phyloP scores from a whole-genome alignment of 2,888 invertebrate genomes.

The Argynnis bischoffii region DNA sequence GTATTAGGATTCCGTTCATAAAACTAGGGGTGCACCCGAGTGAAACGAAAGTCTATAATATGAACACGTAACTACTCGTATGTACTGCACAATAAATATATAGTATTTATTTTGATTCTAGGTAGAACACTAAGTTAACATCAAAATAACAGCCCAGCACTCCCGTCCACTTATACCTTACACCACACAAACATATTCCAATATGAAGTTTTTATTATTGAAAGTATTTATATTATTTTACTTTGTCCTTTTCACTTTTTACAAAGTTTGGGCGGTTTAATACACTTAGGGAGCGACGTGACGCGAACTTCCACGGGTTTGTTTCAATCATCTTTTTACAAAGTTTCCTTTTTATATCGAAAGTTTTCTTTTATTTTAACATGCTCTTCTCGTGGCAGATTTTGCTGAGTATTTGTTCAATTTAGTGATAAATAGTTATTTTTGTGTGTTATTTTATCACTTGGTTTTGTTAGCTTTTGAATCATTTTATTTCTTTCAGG shows the following conservation, averaged over 20 bases:
- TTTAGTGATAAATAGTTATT: background rate
- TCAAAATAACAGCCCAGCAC: background rate
- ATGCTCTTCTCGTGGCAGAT: conserved; percentile 32
- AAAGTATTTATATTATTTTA: conserved; percentile 80
- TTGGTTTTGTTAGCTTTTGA: no score
- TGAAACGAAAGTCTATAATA: no score
- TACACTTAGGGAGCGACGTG: conserved; percentile 76
- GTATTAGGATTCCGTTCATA: no score
- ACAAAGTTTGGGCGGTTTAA: conserved; percentile 71
- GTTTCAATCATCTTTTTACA: conserved; percentile 74
- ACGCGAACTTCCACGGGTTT: conserved; percentile 59
- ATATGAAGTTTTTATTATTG: conserved; percentile 78
- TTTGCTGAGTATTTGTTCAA: conserved; percentile 17
- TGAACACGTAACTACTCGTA: no score
- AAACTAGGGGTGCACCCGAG: no score
- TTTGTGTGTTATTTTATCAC: background rate
- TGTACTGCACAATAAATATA: no score
- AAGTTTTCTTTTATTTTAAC: conserved; percentile 40
- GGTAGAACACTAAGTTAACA: background rate
- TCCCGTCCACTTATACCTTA: conserved; percentile 35
- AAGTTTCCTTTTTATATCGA: conserved; percentile 55
- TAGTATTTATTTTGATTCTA: background rate
- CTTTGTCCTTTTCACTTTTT: conserved; percentile 71
- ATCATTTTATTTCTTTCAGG: no score
- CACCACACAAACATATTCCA: conserved; percentile 53